These are phyloP conservation scores for Notothenia rossii DNA, from an alignment of 2,113 vertebrate species.

Conservation along the genomic window DNA sequence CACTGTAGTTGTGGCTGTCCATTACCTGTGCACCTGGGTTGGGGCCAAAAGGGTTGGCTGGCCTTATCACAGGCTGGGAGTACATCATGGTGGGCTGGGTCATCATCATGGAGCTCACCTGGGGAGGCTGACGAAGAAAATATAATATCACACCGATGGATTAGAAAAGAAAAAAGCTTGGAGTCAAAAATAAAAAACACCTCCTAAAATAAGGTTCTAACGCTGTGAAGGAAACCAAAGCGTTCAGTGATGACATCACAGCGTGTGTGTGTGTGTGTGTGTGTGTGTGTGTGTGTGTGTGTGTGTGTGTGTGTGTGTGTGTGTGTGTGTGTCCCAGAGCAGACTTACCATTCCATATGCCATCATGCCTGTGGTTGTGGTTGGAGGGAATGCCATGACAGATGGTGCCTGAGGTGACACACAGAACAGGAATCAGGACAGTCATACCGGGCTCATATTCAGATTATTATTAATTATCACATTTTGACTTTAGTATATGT, in stretches of 20 bases:
- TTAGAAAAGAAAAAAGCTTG: too few species aligned
- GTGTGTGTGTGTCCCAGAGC: slow-evolving; percentile 9
- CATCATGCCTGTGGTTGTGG: slow-evolving; percentile 95
- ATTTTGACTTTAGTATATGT: not conserved
- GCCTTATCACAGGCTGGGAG: slow-evolving; percentile 93
- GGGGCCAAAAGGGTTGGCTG: slow-evolving; percentile 93
- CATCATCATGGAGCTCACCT: slow-evolving; percentile 94
- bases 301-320: not conserved
- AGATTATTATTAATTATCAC: too few species aligned
- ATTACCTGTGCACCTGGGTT: slow-evolving; percentile 93
- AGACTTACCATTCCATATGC: slow-evolving; percentile 93
- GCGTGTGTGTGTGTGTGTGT: too few species aligned
- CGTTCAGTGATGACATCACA: not conserved
- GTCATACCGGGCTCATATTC: too few species aligned
- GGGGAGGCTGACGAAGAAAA: slow-evolving; percentile 83
- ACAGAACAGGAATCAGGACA: slow-evolving; percentile 39
- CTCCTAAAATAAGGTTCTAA: not conserved
- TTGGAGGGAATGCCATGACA: slow-evolving; percentile 95
- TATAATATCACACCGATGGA: not conserved
- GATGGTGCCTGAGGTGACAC: slow-evolving; percentile 88
- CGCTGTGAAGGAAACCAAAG: not conserved
- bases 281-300: too few species aligned
- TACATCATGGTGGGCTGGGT: slow-evolving; percentile 96
- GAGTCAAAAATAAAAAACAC: not conserved
- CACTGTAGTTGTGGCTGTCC: not conserved